phyloP scores from a whole-genome alignment of 2,797 vertebrate genomes.

The Sebastes oblongus region DNA sequence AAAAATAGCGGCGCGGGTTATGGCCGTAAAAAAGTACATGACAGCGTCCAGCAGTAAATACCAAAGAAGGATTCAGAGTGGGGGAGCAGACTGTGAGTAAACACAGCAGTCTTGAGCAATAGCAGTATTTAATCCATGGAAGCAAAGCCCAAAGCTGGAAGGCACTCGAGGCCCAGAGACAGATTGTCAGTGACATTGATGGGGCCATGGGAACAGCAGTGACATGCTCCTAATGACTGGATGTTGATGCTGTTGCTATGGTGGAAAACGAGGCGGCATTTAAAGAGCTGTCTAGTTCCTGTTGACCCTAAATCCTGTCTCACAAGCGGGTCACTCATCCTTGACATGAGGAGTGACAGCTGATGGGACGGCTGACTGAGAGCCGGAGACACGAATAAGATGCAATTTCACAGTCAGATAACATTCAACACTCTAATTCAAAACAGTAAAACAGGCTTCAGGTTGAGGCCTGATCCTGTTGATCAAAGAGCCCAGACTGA shows the following conservation, averaged over 20 bases:
- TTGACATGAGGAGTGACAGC: conserved; percentile 32
- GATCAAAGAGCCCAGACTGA: conserved; percentile 40
- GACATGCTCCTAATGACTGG: conserved; percentile 30
- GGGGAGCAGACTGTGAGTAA: conserved; percentile 61
- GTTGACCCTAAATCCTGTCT: conserved; percentile 27
- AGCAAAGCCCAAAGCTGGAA: conserved; percentile 41
- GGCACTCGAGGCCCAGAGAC: neutral
- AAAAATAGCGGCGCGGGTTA: conserved; percentile 29
- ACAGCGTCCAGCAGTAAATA: conserved; percentile 46
- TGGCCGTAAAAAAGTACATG: conserved; percentile 23
- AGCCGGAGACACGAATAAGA: neutral
- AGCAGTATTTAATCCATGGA: conserved; percentile 27
- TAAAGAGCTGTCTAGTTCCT: neutral
- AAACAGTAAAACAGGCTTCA: conserved; percentile 9
- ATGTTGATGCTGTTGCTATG: conserved; percentile 33
- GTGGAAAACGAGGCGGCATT: conserved; percentile 16
- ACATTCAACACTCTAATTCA: conserved; percentile 14
- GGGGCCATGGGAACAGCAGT: conserved; percentile 65
- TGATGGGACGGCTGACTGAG: conserved; percentile 9
- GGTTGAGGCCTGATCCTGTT: neutral
- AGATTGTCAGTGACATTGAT: conserved; percentile 44
- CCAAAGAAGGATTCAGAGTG: conserved; percentile 46
- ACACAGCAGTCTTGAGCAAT: conserved; percentile 52
- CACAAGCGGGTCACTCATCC: conserved; percentile 14
- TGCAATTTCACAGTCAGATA: conserved; percentile 14